phyloP scores from a whole-genome alignment of 2,797 vertebrate genomes.

The Amazona ochrocephala region DNA sequence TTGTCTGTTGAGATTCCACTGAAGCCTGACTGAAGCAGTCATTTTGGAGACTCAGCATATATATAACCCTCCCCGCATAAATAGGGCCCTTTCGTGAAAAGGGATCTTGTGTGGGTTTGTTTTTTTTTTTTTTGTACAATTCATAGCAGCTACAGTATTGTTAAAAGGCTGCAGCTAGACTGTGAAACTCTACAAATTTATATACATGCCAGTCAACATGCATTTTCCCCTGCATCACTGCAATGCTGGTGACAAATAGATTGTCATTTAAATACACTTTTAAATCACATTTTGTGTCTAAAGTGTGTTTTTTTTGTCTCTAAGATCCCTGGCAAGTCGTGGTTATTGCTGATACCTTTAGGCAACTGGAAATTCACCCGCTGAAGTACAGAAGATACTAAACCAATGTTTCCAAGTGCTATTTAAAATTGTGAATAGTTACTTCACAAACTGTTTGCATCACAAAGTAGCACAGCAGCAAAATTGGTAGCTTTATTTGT shows the following conservation, averaged over 20 bases:
- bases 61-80: neutral
- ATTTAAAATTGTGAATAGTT: neutral
- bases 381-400: neutral
- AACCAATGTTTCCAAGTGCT: neutral
- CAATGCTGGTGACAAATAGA: neutral
- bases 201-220: neutral
- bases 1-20: neutral
- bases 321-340: neutral
- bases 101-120: accelerated
- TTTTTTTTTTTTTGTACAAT: neutral
- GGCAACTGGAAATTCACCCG: neutral
- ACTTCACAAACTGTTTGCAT: neutral
- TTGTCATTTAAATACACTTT: neutral
- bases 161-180: neutral
- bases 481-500: neutral
- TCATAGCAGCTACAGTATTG: neutral
- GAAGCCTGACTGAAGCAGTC: neutral
- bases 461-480: neutral
- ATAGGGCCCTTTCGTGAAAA: neutral
- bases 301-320: neutral
- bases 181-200: neutral
- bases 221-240: neutral
- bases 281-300: neutral
- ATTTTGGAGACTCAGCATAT: neutral
- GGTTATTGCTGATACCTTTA: neutral